Evolutionary conservation across 2,888 invertebrate species (phyloP), one percentile per base, ranked within the genome.

Genomic region (Melieria picta): DNA sequence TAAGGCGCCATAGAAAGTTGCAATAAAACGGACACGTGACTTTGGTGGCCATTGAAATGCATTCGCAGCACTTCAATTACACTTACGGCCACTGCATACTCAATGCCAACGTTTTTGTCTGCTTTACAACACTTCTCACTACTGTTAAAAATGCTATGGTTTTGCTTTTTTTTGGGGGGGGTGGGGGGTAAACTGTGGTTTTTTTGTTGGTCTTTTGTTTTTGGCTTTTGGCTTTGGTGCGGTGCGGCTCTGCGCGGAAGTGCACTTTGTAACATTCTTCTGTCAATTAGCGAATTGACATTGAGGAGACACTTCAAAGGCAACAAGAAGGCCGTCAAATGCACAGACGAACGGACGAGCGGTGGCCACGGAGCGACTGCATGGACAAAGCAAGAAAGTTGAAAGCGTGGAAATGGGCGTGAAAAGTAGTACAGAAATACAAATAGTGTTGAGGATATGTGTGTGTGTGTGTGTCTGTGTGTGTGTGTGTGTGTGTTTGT

Each of bases 221-320:
- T 30, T 30, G 30, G 16, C 16, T 16, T 16, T 16, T 16, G 30
- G 30, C 2, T 30, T 30, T 30, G 30, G 30, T 3, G 30, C 3
- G 30, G 30, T 30, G 30, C 30, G 16, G 16, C 16, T 1, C 16
- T 3, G 30, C 3, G 50, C 50, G 10, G 7, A 62, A 68, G 45
- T 60, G 56, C 64, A 57, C 69, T 64, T 69, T 69, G 69, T 64
- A 64, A 58, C 60, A 60, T 69, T 69, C 63, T 64, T 64, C 64
- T 69, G 69, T 64, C 69, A 69, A 69, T 64, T 69, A 69, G 64
- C 64, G 69, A 63, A 64, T 69, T 69, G 69, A 69, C 69, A 64
- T 69, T 69, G 63, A 69, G 48, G 64, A 60, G 52, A 58, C 64
- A 69, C 69, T 64, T 69, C 63, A 69, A 69, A 69, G 69, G 63